A percentile compares a stretch with the other conserved stretches of the same genome.
phyloP scores from a whole-genome alignment of 2,113 vertebrate genomes.

The Pelobates fuscus region DNA sequence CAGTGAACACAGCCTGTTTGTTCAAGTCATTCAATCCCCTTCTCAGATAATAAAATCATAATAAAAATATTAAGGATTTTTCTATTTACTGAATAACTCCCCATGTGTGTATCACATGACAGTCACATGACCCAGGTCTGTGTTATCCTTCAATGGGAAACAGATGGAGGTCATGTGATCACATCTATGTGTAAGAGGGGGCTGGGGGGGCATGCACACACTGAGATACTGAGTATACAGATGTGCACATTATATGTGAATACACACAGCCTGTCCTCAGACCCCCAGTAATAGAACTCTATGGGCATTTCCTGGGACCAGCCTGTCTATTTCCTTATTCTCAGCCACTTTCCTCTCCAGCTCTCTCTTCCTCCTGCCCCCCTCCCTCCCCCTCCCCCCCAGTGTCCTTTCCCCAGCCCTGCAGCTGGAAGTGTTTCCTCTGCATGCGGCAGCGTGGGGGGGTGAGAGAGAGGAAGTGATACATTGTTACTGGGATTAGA shows the following conservation, averaged over 20 bases:
- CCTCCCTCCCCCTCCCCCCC: constrained; percentile 6
- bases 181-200: constrained; percentile 11
- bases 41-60: no score
- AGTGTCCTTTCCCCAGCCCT: neutral
- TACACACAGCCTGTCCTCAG: neutral
- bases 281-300: no score
- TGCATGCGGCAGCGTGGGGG: constrained; percentile 40
- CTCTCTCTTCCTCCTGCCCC: neutral
- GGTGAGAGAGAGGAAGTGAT: constrained; percentile 46
- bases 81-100: no score
- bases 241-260: neutral
- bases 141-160: constrained; percentile 31
- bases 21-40: no score
- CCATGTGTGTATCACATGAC: constrained; percentile 33
- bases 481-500: no score
- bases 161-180: constrained; percentile 47
- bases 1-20: no score
- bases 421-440: constrained; percentile 50
- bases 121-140: constrained; percentile 13
- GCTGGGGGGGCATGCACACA: neutral
- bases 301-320: no score
- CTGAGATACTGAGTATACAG: no score
- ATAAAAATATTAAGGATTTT: no score
- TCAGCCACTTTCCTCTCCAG: neutral
- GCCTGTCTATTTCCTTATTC: neutral